These are phyloP conservation scores for Sphenodon punctatus DNA, from an alignment of 2,797 vertebrate species.

Conservation along the genomic window DNA sequence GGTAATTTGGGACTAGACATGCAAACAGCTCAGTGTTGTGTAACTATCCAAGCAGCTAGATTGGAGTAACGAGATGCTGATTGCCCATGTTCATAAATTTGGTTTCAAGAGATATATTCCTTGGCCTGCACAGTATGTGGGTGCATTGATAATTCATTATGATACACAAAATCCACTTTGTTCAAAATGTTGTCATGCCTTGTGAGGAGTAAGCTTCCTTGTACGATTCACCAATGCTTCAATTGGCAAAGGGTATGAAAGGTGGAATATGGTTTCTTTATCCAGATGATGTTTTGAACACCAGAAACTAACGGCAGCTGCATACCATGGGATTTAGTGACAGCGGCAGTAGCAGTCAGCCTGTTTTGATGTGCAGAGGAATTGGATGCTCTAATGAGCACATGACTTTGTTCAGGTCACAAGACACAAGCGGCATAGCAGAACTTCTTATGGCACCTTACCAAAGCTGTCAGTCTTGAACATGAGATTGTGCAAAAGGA, in stretches of 20 bases:
- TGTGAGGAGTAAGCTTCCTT: neutral
- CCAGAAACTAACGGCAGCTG: neutral
- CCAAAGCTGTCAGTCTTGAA: neutral
- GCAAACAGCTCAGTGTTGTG: too few species aligned
- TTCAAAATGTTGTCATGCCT: neutral
- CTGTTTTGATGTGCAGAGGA: neutral
- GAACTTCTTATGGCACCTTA: neutral
- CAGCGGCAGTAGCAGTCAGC: neutral
- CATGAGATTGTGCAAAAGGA: neutral
- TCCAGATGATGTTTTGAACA: neutral
- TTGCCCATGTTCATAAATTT: too few species aligned
- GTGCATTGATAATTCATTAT: neutral
- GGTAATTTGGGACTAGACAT: too few species aligned
- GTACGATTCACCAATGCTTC: neutral
- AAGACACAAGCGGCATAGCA: neutral
- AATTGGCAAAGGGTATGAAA: neutral
- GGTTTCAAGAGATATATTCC: too few species aligned
- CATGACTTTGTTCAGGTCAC: neutral
- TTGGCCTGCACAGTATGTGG: neutral
- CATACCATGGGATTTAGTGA: neutral
- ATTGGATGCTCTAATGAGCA: neutral
- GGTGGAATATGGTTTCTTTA: neutral
- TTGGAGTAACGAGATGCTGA: too few species aligned
- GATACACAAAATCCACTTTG: neutral
- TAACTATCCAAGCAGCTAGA: too few species aligned